Conservation (phyloP, 2,113 vertebrate species). For the Melanostigma gelatinosum region DNA sequence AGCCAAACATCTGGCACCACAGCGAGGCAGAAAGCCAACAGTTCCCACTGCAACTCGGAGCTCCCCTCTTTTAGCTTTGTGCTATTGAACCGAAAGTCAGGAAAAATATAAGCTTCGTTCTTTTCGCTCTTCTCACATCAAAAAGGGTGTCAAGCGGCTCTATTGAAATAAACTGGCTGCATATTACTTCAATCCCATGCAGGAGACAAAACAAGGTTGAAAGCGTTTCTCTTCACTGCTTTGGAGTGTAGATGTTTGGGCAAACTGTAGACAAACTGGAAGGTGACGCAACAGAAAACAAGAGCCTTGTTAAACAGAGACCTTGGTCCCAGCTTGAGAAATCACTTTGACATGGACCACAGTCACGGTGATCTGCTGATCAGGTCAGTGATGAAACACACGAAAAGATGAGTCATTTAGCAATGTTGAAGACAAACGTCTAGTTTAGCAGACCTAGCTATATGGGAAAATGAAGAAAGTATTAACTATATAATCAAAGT, state of each 20-base stretch:
- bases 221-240: not conserved
- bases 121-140: not conserved
- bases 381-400: not conserved
- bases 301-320: not conserved
- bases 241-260: not conserved
- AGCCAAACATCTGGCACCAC: slow-evolving; percentile 65
- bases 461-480: not conserved
- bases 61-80: not conserved
- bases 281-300: not conserved
- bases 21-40: slow-evolving; percentile 41
- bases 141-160: not conserved
- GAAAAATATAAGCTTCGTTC: not conserved
- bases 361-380: not conserved
- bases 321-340: not conserved
- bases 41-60: slow-evolving; percentile 19
- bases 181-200: not conserved
- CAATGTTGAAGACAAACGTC: not conserved
- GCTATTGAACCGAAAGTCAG: not conserved
- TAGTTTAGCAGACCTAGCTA: not conserved
- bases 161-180: not conserved
- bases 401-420: not conserved
- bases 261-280: not conserved
- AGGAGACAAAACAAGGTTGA: not conserved
- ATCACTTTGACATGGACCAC: not conserved
- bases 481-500: not conserved